phyloP scores from a whole-genome alignment of 2,888 invertebrate genomes.

The Folsomia manolachei region DNA sequence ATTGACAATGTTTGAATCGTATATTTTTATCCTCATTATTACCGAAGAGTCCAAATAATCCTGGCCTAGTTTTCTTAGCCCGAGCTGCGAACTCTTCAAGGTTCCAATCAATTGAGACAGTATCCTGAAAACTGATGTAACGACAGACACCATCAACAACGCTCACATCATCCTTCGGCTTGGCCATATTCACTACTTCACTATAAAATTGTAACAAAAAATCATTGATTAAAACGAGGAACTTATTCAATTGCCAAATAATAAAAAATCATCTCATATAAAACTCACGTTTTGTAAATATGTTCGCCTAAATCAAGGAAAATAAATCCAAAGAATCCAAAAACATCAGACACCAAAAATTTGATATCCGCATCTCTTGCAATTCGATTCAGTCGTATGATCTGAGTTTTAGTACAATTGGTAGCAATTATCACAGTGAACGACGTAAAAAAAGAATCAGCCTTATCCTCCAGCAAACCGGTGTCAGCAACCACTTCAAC shows the following conservation, averaged over 20 bases:
- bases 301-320: slow-evolving; percentile 85
- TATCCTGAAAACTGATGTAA: slow-evolving; percentile 67
- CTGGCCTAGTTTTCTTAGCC: slow-evolving; percentile 66
- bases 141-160: slow-evolving; percentile 53
- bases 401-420: slow-evolving; percentile 68
- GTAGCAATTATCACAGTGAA: slow-evolving; percentile 79
- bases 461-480: slow-evolving; percentile 63
- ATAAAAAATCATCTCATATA: background rate
- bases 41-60: slow-evolving; percentile 43
- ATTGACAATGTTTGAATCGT: background rate
- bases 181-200: slow-evolving; percentile 41
- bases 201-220: slow-evolving; percentile 24
- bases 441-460: slow-evolving; percentile 65
- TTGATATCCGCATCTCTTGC: slow-evolving; percentile 73
- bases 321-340: slow-evolving; percentile 88
- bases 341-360: slow-evolving; percentile 86
- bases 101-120: slow-evolving; percentile 65
- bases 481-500: slow-evolving; percentile 68
- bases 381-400: slow-evolving; percentile 71
- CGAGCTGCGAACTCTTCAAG: slow-evolving; percentile 62
- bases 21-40: background rate
- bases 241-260: background rate
- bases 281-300: slow-evolving; percentile 71
- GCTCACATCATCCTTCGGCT: slow-evolving; percentile 45
- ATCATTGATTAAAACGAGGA: slow-evolving; percentile 8